Evolutionary conservation across 1,140 invertebrate species (phyloP).

Genomic region (Lordiphosa collinella): DNA sequence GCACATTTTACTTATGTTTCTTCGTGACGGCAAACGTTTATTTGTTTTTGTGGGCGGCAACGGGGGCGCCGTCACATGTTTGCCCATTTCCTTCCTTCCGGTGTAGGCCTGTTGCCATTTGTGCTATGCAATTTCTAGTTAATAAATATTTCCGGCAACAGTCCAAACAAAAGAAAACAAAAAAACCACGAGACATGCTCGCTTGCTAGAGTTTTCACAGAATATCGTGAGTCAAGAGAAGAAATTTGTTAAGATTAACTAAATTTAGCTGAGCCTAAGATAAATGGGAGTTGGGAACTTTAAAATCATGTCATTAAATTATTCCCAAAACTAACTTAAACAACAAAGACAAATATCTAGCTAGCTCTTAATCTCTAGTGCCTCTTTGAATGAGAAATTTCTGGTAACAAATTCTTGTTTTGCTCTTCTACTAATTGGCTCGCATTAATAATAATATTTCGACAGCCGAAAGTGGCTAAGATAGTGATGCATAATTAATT

Average conservation of each 20-base stretch:
- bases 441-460: slow-evolving; percentile 68
- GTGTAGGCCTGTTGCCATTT: slow-evolving; percentile 26
- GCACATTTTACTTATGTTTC: slow-evolving; percentile 3
- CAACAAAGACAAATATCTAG: background rate
- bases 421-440: slow-evolving; percentile 55
- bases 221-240: slow-evolving; percentile 39
- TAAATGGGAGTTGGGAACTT: slow-evolving; percentile 9
- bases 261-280: slow-evolving; percentile 21
- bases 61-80: slow-evolving; percentile 49
- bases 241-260: slow-evolving; percentile 10
- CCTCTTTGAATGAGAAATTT: background rate
- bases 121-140: slow-evolving; percentile 70
- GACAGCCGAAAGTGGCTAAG: slow-evolving; percentile 30
- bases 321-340: background rate
- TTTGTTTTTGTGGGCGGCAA: slow-evolving; percentile 60
- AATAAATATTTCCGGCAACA: slow-evolving; percentile 69
- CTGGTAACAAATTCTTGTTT: slow-evolving; percentile 15
- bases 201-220: slow-evolving; percentile 14
- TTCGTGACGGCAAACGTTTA: slow-evolving; percentile 36
- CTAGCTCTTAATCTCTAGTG: background rate
- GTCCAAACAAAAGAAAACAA: slow-evolving; percentile 16
- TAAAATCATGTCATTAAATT: slow-evolving; percentile 8
- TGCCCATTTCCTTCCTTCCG: slow-evolving; percentile 68
- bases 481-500: slow-evolving; percentile 56
- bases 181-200: slow-evolving; percentile 41